Evolutionary conservation across 2,113 vertebrate species (phyloP).

Genomic region (Tupaia tana): DNA sequence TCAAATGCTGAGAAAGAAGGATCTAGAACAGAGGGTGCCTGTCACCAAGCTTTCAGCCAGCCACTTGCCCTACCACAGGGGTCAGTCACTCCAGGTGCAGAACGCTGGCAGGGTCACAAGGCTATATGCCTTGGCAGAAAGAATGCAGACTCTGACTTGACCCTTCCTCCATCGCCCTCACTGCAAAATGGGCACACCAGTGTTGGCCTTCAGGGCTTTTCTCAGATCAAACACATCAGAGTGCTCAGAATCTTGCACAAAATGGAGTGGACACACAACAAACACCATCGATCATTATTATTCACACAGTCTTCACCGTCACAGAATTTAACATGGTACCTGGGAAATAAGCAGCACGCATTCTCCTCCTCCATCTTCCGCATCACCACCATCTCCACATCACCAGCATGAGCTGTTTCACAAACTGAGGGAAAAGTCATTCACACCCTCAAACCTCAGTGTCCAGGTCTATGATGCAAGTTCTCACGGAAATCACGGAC

Average conservation of each 20-base stretch:
- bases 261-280: not conserved
- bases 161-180: not conserved
- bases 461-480: accelerated
- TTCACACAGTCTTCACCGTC: not conserved
- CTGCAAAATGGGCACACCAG: not conserved
- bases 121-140: not conserved
- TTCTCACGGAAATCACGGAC: accelerated
- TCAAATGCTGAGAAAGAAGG: not conserved
- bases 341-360: not conserved
- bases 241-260: not conserved
- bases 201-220: not conserved
- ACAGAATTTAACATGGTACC: not conserved
- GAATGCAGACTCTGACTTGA: not conserved
- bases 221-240: not conserved
- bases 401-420: not conserved
- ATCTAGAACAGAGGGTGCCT: not conserved
- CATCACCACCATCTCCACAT: not conserved
- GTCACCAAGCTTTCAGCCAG: not conserved
- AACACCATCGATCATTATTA: accelerated
- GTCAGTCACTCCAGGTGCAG: not conserved
- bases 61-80: not conserved
- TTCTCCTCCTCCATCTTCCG: not conserved
- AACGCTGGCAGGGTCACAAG: not conserved
- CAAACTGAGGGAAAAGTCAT: not conserved
- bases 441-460: not conserved